Percentiles rank a stretch among this genome's conserved stretches.
Evolutionary conservation across 2,797 vertebrate genomes (phyloP).

Genomic region (Chaetophractus vellerosus): DNA sequence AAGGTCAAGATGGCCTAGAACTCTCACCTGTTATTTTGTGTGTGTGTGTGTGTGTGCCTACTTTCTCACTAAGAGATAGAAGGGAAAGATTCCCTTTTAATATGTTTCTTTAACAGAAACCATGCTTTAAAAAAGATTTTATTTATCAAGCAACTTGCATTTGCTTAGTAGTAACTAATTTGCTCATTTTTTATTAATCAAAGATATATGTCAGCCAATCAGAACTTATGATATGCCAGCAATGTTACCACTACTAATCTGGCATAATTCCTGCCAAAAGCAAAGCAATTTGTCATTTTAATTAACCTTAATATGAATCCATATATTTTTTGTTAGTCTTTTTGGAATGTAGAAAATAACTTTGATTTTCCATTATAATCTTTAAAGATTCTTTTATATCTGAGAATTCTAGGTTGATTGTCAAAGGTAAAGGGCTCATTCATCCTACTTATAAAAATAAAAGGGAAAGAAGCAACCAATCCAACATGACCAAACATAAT

Average conservation of each 20-base stretch:
- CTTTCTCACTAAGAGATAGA: neutral
- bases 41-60: neutral
- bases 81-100: neutral
- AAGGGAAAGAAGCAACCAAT: neutral
- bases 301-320: constrained; percentile 70
- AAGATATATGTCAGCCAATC: constrained; percentile 46
- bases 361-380: neutral
- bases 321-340: constrained; percentile 51
- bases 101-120: neutral
- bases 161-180: constrained; percentile 65
- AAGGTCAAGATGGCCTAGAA: neutral
- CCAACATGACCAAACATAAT: neutral
- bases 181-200: constrained; percentile 70
- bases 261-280: constrained; percentile 27
- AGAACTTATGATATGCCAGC: constrained; percentile 36
- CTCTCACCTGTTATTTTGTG: neutral
- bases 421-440: neutral
- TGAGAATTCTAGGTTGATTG: neutral
- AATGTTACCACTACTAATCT: constrained; percentile 55
- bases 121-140: neutral
- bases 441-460: neutral
- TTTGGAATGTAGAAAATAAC: constrained; percentile 54
- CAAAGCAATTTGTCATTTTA: constrained; percentile 74
- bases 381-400: constrained; percentile 10
- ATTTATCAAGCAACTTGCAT: neutral